Percentiles rank a stretch among this genome's conserved stretches.
Evolutionary conservation across 2,797 vertebrate genomes (phyloP).

Genomic region (Phylloscopus collybita): DNA sequence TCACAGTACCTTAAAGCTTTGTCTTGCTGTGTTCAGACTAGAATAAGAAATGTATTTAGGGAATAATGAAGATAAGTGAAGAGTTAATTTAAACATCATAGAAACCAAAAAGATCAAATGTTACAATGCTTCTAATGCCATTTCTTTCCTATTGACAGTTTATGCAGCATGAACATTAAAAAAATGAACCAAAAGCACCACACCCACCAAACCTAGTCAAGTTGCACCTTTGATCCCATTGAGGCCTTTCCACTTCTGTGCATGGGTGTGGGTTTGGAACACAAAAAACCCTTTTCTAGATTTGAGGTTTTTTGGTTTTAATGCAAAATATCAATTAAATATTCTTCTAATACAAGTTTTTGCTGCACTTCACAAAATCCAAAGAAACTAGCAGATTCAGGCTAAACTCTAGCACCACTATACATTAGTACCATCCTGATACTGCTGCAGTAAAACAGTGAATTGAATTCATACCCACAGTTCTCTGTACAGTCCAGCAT

Average conservation of each 20-base stretch:
- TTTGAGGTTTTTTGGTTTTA: background rate
- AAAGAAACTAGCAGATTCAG: background rate
- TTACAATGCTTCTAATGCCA: background rate
- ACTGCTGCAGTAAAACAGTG: background rate
- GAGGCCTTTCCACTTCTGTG: background rate
- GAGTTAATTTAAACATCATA: background rate
- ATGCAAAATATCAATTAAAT: background rate
- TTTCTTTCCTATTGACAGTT: background rate
- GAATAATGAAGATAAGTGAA: background rate
- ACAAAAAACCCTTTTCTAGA: background rate
- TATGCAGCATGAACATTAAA: background rate
- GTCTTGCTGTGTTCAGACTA: background rate
- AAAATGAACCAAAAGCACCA: background rate
- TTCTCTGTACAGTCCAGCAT: background rate
- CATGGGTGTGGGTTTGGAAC: background rate
- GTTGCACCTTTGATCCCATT: background rate
- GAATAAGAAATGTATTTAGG: background rate
- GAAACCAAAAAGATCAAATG: background rate
- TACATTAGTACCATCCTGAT: background rate
- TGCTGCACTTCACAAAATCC: background rate
- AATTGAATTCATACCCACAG: background rate
- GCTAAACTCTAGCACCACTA: background rate
- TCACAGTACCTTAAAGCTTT: background rate
- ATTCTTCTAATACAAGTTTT: background rate
- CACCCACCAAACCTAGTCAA: background rate